Base-by-base conservation (phyloP, 2,113 vertebrate species). In the Tetrao urogallus region DNA sequence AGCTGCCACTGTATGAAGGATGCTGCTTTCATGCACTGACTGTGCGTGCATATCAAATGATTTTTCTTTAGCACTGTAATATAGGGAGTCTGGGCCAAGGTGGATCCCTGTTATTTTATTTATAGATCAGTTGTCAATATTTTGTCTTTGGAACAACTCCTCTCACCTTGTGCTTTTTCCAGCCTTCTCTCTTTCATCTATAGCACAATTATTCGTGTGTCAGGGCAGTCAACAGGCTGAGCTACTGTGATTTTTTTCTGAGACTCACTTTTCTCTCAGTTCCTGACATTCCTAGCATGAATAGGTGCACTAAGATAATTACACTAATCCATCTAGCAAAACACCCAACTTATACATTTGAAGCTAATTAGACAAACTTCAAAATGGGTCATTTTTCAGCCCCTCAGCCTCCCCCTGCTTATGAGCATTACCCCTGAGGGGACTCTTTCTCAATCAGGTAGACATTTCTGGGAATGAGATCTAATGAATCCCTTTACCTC, bases 331-430 rank as follows among this genome's bases (percentile, higher is more conserved):
- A 97, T 96, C 95, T 95, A 95, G 86, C 82, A 95, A 96, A 96
- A 96, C 82, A 96, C 63, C 92, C 48, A 95, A 95, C 88, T 94
- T 96, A 92, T 66, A 95, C 54, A 86, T 95, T 86, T 83, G 94
- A 72, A 94, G 86, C 92, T 97, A 97, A 97, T 97, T 97, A 95
- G 86, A 96, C 94, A 95, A 96, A 96, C 88, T 92, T 94, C 93
- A 96, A 96, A 94, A 96, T 94, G 93, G 94, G 93, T 97, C 94
- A 97, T 97, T 96, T 96, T 96, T 96, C 96, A 97, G 88, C 73
- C 48, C 58, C 71, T 95, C 83, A 93, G 91, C 48, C 82, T 94
- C 48, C 0, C 21, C 70, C 63, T 88, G 76, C 93, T 94, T 94
- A 90, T 84, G 70, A 97, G 93, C 86, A 86, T 91, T 94, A 90